Conservation (phyloP, 2,113 vertebrate species). For the Pollimyrus isidori region DNA sequence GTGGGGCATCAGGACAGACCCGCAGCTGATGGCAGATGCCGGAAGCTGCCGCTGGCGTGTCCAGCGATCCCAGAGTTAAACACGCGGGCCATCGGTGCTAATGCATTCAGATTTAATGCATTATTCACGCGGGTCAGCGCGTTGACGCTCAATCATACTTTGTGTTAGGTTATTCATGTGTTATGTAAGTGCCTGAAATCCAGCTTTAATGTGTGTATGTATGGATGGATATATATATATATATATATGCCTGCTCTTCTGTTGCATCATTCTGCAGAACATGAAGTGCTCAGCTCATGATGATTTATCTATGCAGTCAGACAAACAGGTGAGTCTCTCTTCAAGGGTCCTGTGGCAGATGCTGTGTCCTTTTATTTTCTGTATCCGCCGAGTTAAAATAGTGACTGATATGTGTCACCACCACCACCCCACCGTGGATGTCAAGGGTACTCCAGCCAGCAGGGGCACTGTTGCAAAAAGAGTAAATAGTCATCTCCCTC, state of each 20-base stretch:
- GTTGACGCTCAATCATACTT: neutral
- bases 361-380: neutral
- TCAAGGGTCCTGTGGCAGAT: neutral
- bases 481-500: neutral
- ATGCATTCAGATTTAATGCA: neutral
- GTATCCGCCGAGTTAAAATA: neutral
- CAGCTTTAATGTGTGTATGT: neutral
- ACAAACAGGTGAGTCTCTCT: neutral
- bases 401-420: neutral
- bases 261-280: neutral
- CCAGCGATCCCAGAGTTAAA: neutral
- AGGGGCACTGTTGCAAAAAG: neutral
- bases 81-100: neutral
- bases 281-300: neutral
- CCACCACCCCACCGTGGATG: neutral
- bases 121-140: neutral
- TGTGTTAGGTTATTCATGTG: neutral
- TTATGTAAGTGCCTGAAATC: neutral
- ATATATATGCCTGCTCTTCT: neutral
- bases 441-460: neutral
- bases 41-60: neutral
- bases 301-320: neutral
- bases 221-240: neutral
- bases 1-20: neutral
- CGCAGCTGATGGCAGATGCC: neutral